Percentiles rank a stretch among this genome's conserved stretches.
Evolutionary conservation across 2,797 vertebrate species (phyloP).

Genomic region (Otolemur crassicaudatus): DNA sequence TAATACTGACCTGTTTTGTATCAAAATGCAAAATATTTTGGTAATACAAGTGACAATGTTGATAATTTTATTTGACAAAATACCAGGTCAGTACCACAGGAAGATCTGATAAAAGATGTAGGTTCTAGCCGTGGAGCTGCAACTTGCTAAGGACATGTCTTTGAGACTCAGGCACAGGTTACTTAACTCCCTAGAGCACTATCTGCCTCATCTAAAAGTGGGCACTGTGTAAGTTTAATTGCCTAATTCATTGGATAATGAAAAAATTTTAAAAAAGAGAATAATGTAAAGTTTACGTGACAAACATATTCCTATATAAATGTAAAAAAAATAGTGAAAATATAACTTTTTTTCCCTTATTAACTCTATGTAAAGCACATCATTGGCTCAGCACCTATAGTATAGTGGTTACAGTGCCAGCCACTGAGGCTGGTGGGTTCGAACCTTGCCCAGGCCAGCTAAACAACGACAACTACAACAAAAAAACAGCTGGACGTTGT

Average conservation of each 20-base stretch:
- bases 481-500: too few species aligned
- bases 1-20: not conserved
- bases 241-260: not conserved
- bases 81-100: not conserved
- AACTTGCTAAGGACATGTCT: not conserved
- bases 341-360: not conserved
- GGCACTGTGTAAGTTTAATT: not conserved
- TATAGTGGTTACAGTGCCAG: too few species aligned
- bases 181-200: not conserved
- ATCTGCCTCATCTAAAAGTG: not conserved
- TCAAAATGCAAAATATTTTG: not conserved
- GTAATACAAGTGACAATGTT: not conserved
- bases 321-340: not conserved
- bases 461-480: too few species aligned
- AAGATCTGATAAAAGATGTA: not conserved
- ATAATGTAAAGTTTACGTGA: not conserved
- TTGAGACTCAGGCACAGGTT: not conserved
- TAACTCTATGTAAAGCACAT: constrained; percentile 2
- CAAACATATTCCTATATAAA: not conserved
- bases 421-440: too few species aligned
- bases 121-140: not conserved
- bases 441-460: too few species aligned
- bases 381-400: too few species aligned
- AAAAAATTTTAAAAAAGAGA: not conserved
- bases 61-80: not conserved